These are phyloP conservation scores for Amphibalanus amphitrite DNA, from an alignment of 1,140 invertebrate genomes.

Conservation along the genomic window DNA sequence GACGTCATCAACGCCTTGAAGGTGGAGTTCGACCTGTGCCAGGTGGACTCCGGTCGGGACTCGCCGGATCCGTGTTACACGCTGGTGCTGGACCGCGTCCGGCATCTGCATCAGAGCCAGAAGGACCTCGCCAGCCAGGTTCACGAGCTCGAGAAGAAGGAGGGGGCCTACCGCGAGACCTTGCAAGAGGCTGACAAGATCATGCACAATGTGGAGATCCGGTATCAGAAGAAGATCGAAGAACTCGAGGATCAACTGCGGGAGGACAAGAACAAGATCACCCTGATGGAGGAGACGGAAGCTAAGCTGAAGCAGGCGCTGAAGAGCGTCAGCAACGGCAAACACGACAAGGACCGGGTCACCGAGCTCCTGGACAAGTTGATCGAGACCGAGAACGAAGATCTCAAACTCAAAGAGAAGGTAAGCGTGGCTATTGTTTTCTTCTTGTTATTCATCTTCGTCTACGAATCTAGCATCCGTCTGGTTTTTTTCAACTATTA, in stretches of 20 bases:
- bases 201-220: constrained; percentile 46
- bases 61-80: not conserved
- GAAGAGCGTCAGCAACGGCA: constrained; percentile 3
- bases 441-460: too few species aligned
- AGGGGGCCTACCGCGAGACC: constrained; percentile 48
- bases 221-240: constrained; percentile 34
- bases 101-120: not conserved
- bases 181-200: constrained; percentile 52
- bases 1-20: not conserved
- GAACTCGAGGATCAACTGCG: constrained; percentile 23
- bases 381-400: constrained; percentile 21
- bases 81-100: not conserved
- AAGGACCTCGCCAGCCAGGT: constrained; percentile 9
- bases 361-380: constrained; percentile 21
- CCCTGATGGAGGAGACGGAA: constrained; percentile 21
- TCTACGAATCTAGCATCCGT: too few species aligned
- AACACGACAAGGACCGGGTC: constrained; percentile 15
- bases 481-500: too few species aligned
- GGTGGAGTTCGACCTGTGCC: not conserved
- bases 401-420: constrained; percentile 17
- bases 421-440: constrained; percentile 1
- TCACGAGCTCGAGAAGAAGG: constrained; percentile 21
- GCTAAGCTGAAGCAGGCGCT: not conserved
- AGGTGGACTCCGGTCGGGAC: not conserved
- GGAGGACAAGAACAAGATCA: constrained; percentile 16